Evolutionary conservation across 2,888 invertebrate species (phyloP), one percentile per base, ranked within the genome.

Genomic region (Drosophila eohydei): DNA sequence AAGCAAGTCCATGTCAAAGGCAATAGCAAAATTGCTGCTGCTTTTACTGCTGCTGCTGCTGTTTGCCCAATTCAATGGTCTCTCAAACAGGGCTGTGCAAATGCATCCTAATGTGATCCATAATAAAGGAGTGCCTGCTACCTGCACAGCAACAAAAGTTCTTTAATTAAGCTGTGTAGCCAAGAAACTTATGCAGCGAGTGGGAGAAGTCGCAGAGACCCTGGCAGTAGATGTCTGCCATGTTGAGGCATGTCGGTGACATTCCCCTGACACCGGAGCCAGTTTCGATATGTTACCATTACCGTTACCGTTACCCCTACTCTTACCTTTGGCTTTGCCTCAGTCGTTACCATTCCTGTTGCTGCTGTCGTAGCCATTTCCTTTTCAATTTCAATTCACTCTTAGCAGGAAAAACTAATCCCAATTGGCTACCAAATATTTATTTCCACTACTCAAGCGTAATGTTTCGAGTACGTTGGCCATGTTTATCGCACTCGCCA

Each of bases 351-450:
- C 12, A 12, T 52, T 62, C 4, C 58, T 32, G 71, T 71, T 60
- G 46, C 41, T 41, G 41, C 48, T 26, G 16, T 55, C 43, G 50
- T 56, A 54, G 55, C 44, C 44, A 38, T 43, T 80, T 80, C 66
- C 74, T 74, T 80, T 89, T 81, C 89, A 81, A 81, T 89, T 85
- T 84, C 88, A 82, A 85, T 79, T 85, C 81, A 75, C 71, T 74
- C 64, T 78, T 76, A 77, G 71, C 59, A 64, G 59, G 65, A 72
- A 78, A 74, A 74, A 82, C 60, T 82, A 84, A 88, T 84, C 84
- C 84, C 84, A 74, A 76, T 85, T 70, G 90, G 76, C 90, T 88
- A 89, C 86, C 90, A 84, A 84, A 84, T 84, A 89, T 84, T 84
- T 84, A 84, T 88, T 85, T 84, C 52, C 86, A 71, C 85, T 76